A percentile compares a stretch with the other conserved stretches of the same genome.
These are phyloP conservation scores for Rhinichthys osculus DNA, from an alignment of 2,797 vertebrate genomes.

Conservation along the genomic window DNA sequence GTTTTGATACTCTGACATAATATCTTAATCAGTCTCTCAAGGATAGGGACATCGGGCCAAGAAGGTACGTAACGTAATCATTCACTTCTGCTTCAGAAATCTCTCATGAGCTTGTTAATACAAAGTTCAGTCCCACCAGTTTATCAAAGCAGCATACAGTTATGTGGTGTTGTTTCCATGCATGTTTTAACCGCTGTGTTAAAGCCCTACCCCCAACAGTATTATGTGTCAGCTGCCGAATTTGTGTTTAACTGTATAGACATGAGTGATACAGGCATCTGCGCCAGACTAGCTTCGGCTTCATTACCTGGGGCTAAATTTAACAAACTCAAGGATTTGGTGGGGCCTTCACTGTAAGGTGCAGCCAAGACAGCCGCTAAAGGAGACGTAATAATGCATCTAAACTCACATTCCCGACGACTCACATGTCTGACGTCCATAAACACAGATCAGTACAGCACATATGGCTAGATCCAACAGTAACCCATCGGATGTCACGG, in stretches of 20 bases:
- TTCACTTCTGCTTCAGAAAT: conserved; percentile 34
- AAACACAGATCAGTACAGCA: conserved; percentile 21
- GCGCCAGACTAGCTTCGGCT: conserved; percentile 22
- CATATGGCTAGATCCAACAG: conserved; percentile 2
- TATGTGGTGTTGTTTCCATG: neutral
- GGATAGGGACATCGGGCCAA: neutral
- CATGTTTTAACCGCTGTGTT: neutral
- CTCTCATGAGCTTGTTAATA: conserved; percentile 34
- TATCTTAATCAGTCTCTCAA: neutral
- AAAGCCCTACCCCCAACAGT: conserved; percentile 5
- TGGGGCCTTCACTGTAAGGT: conserved; percentile 4
- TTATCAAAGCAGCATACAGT: conserved; percentile 15
- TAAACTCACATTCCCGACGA: conserved; percentile 33
- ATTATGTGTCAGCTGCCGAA: conserved; percentile 13
- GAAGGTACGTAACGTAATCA: neutral
- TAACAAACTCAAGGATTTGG: conserved; percentile 41
- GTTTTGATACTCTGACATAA: conserved; percentile 22
- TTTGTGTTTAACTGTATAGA: conserved; percentile 28
- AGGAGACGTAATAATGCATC: conserved; percentile 24
- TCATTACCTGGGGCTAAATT: conserved; percentile 39
- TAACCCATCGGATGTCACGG: neutral
- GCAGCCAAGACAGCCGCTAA: conserved; percentile 31
- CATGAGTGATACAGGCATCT: conserved; percentile 30
- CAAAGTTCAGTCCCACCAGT: neutral
- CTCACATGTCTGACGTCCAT: conserved; percentile 12